Percentiles rank a stretch among this genome's conserved stretches.
Conservation (phyloP, 2,113 vertebrate genomes). For the Illadopsis cleaveri region DNA sequence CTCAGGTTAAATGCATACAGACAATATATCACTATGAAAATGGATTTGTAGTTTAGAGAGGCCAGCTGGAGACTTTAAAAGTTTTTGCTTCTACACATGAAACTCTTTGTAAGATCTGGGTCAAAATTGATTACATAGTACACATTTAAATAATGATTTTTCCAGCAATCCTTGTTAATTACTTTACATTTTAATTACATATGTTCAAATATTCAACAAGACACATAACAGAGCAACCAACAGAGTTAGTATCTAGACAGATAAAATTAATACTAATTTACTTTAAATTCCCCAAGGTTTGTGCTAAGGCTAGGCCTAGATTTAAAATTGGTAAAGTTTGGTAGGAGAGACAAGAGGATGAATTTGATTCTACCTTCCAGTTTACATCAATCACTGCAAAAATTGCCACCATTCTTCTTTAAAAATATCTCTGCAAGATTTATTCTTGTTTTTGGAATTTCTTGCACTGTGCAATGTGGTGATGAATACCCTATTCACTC, state of each 20-base stretch:
- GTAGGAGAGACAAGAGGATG: not conserved
- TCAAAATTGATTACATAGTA: not conserved
- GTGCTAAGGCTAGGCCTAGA: not conserved
- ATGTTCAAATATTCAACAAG: not conserved
- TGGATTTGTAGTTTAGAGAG: not conserved
- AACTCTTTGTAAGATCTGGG: not conserved
- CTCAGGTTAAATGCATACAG: not conserved
- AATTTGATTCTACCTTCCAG: not conserved
- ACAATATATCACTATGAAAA: not conserved
- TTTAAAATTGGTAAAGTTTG: not conserved
- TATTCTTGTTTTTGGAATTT: not conserved
- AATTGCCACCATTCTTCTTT: not conserved
- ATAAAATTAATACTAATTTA: not conserved
- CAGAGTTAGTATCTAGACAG: not conserved
- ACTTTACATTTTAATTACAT: constrained; percentile 1
- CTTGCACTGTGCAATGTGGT: not conserved
- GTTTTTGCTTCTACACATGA: not conserved
- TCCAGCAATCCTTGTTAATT: not conserved
- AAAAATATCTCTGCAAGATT: not conserved
- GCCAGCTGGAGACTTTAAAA: not conserved
- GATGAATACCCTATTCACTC: not conserved
- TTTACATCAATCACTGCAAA: not conserved
- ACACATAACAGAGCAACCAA: not conserved
- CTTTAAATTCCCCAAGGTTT: not conserved
- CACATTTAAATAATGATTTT: not conserved